Evolutionary conservation across 2,113 vertebrate species (phyloP).

Genomic region (Pseudorasbora parva): DNA sequence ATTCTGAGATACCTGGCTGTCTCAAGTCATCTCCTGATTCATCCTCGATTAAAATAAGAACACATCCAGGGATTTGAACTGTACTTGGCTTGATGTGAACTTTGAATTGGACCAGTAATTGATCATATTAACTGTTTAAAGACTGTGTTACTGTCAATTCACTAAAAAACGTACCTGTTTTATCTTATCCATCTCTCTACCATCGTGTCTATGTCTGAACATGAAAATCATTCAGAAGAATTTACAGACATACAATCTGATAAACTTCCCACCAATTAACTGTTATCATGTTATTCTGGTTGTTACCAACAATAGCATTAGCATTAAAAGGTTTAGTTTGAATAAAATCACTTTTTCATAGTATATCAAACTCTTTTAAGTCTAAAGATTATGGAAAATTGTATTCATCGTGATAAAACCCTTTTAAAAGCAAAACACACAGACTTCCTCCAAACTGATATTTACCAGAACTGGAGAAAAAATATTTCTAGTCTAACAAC

Average conservation of each 20-base stretch:
- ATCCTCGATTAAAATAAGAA: no score
- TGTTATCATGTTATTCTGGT: not conserved
- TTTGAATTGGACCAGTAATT: no score
- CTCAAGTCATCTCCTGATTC: no score
- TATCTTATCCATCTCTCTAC: no score
- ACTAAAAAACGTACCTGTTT: no score
- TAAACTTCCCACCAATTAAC: not conserved
- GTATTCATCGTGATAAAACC: not conserved
- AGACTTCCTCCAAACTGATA: not conserved
- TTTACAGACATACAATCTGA: not conserved
- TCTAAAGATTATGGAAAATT: not conserved
- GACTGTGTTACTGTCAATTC: no score
- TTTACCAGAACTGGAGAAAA: conserved; percentile 12
- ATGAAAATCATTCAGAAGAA: no score
- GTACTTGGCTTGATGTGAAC: no score
- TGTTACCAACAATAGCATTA: not conserved
- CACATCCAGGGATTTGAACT: no score
- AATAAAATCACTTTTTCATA: not conserved
- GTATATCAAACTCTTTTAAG: not conserved
- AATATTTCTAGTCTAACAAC: not conserved
- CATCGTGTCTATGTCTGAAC: no score
- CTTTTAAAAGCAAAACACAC: not conserved
- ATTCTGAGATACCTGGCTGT: no score
- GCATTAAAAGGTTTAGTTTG: conserved; percentile 3
- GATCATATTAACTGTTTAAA: no score